Conservation (phyloP, 2,113 vertebrate species). For the human (Homo sapiens) region DNA sequence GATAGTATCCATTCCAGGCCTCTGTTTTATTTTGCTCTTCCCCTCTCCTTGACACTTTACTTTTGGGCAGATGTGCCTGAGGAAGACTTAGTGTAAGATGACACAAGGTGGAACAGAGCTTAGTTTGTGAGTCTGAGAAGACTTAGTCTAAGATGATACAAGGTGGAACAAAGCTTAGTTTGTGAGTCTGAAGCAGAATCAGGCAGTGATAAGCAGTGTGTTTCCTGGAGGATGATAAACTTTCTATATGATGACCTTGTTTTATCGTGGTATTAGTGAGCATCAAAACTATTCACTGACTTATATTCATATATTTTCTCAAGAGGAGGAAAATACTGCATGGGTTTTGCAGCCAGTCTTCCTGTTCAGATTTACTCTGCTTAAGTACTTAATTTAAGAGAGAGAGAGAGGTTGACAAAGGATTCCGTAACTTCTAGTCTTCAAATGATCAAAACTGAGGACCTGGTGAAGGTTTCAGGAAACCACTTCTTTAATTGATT, state of each 20-base stretch:
- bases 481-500: slow-evolving; percentile 51
- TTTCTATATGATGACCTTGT: not conserved
- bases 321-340: not conserved
- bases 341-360: not conserved
- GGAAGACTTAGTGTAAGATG: not conserved
- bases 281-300: not conserved
- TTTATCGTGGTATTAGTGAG: not conserved
- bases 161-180: not conserved
- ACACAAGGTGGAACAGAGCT: not conserved
- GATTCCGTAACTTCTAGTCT: slow-evolving; percentile 8
- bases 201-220: not conserved
- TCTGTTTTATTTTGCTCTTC: not conserved
- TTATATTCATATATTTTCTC: slow-evolving; percentile 17
- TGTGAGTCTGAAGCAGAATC: not conserved
- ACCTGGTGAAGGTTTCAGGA: slow-evolving; percentile 38
- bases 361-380: not conserved
- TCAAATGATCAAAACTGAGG: slow-evolving; percentile 40
- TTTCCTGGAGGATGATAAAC: not conserved
- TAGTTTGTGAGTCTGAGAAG: not conserved
- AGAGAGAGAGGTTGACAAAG: not conserved
- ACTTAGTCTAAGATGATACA: not conserved
- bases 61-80: not conserved
- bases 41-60: not conserved
- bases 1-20: not conserved
- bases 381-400: not conserved